Conservation (phyloP, 2,113 vertebrate species). For the Acrocephalus kingi region DNA sequence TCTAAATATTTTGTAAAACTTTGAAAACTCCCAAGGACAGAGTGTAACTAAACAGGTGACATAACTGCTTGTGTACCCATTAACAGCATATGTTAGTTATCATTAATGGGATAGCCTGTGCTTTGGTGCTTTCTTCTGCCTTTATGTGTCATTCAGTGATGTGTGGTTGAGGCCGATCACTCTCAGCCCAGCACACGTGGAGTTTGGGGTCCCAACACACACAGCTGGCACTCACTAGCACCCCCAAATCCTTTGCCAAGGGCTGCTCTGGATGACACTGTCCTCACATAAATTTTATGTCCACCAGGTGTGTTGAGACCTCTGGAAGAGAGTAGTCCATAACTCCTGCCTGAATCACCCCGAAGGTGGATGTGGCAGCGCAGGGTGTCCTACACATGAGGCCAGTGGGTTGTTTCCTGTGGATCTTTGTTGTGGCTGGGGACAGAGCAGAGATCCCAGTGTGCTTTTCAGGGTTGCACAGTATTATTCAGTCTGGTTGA, state of each 20-base stretch:
- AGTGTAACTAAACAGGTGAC: not conserved
- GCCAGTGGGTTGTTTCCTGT: not conserved
- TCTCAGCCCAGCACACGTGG: not conserved
- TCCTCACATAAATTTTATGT: not conserved
- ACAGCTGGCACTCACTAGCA: not conserved
- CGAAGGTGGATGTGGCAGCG: not conserved
- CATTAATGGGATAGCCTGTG: not conserved
- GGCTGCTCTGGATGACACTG: not conserved
- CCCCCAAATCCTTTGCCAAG: not conserved
- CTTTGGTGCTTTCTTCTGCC: not conserved
- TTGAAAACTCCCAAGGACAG: not conserved
- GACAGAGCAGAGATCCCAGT: not conserved
- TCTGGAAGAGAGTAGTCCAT: not conserved
- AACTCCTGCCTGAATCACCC: not conserved
- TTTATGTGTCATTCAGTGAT: not conserved
- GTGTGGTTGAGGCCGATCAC: not conserved
- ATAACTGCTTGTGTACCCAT: not conserved
- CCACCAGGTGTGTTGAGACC: not conserved
- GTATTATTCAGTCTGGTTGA: conserved; percentile 10
- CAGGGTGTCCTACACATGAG: not conserved
- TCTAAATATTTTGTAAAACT: not conserved
- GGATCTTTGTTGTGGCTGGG: not conserved
- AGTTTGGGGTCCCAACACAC: not conserved
- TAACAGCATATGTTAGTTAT: not conserved
- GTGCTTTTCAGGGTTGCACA: not conserved